Evolutionary conservation across 2,113 vertebrate species (phyloP).

Genomic region (Malurus elegans): DNA sequence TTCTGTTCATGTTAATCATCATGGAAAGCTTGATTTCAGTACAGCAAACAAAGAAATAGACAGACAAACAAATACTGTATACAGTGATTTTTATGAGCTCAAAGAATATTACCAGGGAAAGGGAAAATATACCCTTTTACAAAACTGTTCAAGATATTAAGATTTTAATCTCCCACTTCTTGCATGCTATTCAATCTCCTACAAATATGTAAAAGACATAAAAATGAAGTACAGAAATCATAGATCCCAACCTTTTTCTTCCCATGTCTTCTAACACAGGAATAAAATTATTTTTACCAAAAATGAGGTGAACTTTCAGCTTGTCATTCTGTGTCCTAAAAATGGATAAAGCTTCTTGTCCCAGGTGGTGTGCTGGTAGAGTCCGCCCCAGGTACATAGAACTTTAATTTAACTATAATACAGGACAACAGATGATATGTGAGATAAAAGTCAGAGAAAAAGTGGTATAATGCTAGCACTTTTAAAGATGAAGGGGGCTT

Average conservation of each 20-base stretch:
- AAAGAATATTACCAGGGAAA: not conserved
- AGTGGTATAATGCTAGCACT: not conserved
- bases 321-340: not conserved
- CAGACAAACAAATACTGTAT: not conserved
- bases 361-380: not conserved
- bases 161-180: not conserved
- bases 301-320: not conserved
- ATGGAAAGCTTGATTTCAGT: not conserved
- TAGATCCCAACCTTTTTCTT: not conserved
- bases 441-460: not conserved
- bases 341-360: not conserved
- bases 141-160: not conserved
- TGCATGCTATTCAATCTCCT: not conserved
- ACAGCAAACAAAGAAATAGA: not conserved
- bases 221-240: not conserved
- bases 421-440: not conserved
- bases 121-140: not conserved
- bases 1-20: not conserved
- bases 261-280: not conserved
- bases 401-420: not conserved
- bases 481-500: not conserved
- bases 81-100: not conserved
- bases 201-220: not conserved
- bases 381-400: not conserved
- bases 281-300: not conserved